Evolutionary conservation across 2,797 vertebrate species (phyloP), one percentile per base, ranked within the genome.

Genomic region (Rhincodon typus): DNA sequence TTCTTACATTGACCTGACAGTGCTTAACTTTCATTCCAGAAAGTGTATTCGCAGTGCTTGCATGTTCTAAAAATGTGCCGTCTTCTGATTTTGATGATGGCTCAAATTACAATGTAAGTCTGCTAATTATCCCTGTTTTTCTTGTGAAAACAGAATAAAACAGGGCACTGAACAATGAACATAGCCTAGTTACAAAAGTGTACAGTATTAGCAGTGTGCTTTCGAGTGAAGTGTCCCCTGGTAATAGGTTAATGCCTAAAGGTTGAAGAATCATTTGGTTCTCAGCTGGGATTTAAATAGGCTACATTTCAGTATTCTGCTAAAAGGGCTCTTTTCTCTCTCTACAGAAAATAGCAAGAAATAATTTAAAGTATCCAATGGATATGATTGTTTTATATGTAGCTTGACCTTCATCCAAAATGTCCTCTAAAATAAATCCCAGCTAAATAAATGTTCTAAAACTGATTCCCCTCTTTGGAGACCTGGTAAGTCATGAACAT

Each of bases 241-340:
- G 21, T 93, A 69, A 93, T 93, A 93, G 66, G n/a, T 69, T 69
- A 69, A 38, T 69, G 62, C n/a, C 66, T 69, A 69, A 93, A 93
- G 90, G 90, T 93, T 93, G 38, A 93, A 93, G 66, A 93, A 93
- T 69, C 46, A 67, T 93, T 93, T 93, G 90, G 21, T 93, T 93
- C 90, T 69, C n/a, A 42, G 90, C 90, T 42, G 19, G 66, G 38
- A 42, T 69, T 93, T 93, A 38, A 93, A 93, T 12, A 25, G 38
- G 90, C 8, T 69, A n/a, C 7, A 42, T 69, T 69, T 42, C 90
- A 15, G 66, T 93, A 69, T 42, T n/a, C n/a, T 42, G 17, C 57
- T 66, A 66, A 34, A 66, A 66, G 66, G 19, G 3, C n/a, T 42
- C 82, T 84, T 46, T 84, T 46, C 38, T 93, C n/a, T 23, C 42